Conservation (phyloP, 2,888 invertebrate species). For the Hermaeophaga mercurialis region DNA sequence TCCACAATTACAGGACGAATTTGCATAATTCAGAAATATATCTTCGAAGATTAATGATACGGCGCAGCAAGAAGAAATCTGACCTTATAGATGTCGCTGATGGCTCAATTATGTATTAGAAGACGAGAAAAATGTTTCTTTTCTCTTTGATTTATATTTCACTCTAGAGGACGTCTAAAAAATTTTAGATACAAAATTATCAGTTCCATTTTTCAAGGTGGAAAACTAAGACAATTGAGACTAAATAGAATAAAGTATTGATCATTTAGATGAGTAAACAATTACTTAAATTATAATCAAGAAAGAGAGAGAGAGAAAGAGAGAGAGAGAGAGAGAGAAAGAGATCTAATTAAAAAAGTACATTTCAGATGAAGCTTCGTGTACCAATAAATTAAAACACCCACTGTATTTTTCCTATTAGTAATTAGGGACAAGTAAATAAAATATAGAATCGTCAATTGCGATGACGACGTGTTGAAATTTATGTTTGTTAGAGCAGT, state of each 20-base stretch:
- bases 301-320: too few relatives aligned
- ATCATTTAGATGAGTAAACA: constrained; percentile 9
- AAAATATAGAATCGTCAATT: constrained; percentile 32
- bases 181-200: too few relatives aligned
- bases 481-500: constrained; percentile 31
- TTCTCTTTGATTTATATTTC: too few relatives aligned
- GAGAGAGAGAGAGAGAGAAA: too few relatives aligned
- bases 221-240: too few relatives aligned
- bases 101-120: constrained; percentile 9
- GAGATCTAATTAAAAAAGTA: constrained; percentile 19
- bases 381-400: constrained; percentile 20
- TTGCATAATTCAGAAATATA: constrained; percentile 40
- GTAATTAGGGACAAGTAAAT: constrained; percentile 31
- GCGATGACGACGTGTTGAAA: constrained; percentile 25
- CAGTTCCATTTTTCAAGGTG: too few relatives aligned
- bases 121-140: neutral
- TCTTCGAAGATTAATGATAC: constrained; percentile 32
- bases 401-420: constrained; percentile 27
- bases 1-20: constrained; percentile 37
- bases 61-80: constrained; percentile 13
- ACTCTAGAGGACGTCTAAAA: too few relatives aligned
- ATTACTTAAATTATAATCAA: neutral
- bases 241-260: too few relatives aligned
- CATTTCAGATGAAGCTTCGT: constrained; percentile 11
- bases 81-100: constrained; percentile 22